phyloP scores from a whole-genome alignment of 2,888 invertebrate genomes.

The Parnassius smintheus region DNA sequence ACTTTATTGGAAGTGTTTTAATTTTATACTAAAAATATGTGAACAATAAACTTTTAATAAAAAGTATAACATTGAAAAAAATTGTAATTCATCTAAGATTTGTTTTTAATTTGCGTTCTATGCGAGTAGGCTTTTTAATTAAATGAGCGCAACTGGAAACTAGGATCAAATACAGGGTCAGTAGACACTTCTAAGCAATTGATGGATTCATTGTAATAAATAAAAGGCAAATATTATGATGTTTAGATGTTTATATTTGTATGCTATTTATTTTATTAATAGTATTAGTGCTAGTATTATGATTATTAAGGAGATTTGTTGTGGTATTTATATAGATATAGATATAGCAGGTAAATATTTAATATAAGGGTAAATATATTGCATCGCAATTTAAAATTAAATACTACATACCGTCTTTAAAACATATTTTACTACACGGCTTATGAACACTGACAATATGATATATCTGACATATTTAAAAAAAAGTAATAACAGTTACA shows the following conservation, averaged over 20 bases:
- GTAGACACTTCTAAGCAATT: slow-evolving; percentile 35
- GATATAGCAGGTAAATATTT: background rate
- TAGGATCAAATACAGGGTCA: slow-evolving; percentile 46
- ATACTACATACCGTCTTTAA: too few species aligned
- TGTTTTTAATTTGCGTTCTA: too few species aligned
- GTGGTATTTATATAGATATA: slow-evolving; percentile 6
- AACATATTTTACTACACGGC: too few species aligned
- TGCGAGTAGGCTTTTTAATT: background rate
- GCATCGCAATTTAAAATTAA: too few species aligned
- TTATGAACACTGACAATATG: background rate
- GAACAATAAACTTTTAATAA: too few species aligned
- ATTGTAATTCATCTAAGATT: too few species aligned
- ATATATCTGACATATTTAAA: background rate
- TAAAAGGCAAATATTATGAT: slow-evolving; percentile 5
- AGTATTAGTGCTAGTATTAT: slow-evolving; percentile 3
- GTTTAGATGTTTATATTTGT: slow-evolving; percentile 14
- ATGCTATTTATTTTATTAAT: slow-evolving; percentile 20
- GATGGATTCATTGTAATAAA: slow-evolving; percentile 25
- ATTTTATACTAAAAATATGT: too few species aligned
- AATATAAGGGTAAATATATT: too few species aligned
- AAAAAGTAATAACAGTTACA: background rate
- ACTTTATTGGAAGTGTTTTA: too few species aligned
- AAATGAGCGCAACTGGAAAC: slow-evolving; percentile 17
- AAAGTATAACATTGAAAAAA: too few species aligned
- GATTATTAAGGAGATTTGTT: slow-evolving; percentile 7